Evolutionary conservation across 2,113 vertebrate genomes (phyloP), one percentile per base, ranked within the genome.

Genomic region (Hippocampus comes): DNA sequence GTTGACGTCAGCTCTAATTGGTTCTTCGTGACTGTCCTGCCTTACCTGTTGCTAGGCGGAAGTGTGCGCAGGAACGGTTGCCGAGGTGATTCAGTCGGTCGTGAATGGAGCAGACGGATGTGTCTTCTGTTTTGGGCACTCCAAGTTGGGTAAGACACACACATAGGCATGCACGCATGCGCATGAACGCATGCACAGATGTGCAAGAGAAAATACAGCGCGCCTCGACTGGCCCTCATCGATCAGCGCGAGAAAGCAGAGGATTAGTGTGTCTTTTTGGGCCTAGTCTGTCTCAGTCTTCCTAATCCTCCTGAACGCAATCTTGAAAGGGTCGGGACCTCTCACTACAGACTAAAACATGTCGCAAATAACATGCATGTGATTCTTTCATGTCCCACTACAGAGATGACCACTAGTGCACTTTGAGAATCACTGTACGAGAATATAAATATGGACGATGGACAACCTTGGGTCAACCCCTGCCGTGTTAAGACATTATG

Each of bases 51-150:
- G 63, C 78, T 87, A 99, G 97, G 97, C 96, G 71, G 97, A 99
- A 89, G 95, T 99, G 43, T 98, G 96, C 46, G 96, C 97, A 2
- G 96, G 95, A 38, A 98, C 97, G 0, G 96, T 99, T 84, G 97
- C 97, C 0, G 97, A 99, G 77, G 97, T 99, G 84, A 98, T 99
- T 90, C 97, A 99, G 88, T 99, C 97, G 1, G 97, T 98, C 73
- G 96, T 99, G 81, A 99, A 98, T 6, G 97, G 97, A 72, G 97
- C 97, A 63, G 97, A 99, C 53, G 97, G 97, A 88, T 99, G 97
- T 1, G 95, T 99, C 76, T 99, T 99, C 94, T 99, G 97, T 79
- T 99, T 99, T 76, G 97, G 97, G 79, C 97, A 99, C 72, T 93
- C 96, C 82, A 99, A 97, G 76, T 93, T 99, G 75, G 97, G 97